phyloP scores from a whole-genome alignment of 2,888 invertebrate genomes.

The Ommatoiulus sabulosus region DNA sequence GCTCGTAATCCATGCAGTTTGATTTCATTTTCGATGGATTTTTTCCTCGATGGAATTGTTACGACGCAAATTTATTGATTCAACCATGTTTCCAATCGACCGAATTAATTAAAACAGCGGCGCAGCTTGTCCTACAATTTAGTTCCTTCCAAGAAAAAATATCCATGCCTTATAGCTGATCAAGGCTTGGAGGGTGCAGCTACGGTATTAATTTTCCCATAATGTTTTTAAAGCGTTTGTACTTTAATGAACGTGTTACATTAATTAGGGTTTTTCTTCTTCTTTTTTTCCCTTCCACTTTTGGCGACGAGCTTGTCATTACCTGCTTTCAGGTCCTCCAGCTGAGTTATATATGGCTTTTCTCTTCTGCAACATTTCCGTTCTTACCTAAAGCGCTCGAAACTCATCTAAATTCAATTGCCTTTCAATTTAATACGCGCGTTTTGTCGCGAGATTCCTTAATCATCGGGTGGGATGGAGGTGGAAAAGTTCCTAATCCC shows the following conservation, averaged over 20 bases:
- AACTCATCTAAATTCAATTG: constrained; percentile 43
- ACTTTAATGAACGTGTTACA: constrained; percentile 29
- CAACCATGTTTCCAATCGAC: not conserved
- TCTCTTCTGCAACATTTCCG: not conserved
- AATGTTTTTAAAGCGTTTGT: not conserved
- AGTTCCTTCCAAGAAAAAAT: not conserved
- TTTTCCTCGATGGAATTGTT: too few relatives aligned
- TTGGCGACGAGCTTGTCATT: not conserved
- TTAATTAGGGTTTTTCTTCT: constrained; percentile 2
- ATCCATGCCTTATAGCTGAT: not conserved
- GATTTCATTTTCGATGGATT: too few relatives aligned
- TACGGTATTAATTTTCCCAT: constrained; percentile 24
- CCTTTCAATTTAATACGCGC: constrained; percentile 23
- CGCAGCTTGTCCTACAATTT: not conserved
- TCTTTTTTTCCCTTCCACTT: too few relatives aligned
- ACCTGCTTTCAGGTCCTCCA: constrained; percentile 4
- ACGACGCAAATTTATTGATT: not conserved
- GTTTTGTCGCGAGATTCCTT: constrained; percentile 24
- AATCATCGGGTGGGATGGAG: constrained; percentile 25
- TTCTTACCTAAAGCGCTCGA: constrained; percentile 7
- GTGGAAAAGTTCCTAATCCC: constrained; percentile 1
- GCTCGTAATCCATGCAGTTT: too few relatives aligned
- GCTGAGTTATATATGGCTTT: not conserved
- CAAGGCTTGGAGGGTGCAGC: not conserved
- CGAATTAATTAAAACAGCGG: not conserved